Evolutionary conservation across 2,797 vertebrate genomes (phyloP).

Genomic region (Apogon talboti): DNA sequence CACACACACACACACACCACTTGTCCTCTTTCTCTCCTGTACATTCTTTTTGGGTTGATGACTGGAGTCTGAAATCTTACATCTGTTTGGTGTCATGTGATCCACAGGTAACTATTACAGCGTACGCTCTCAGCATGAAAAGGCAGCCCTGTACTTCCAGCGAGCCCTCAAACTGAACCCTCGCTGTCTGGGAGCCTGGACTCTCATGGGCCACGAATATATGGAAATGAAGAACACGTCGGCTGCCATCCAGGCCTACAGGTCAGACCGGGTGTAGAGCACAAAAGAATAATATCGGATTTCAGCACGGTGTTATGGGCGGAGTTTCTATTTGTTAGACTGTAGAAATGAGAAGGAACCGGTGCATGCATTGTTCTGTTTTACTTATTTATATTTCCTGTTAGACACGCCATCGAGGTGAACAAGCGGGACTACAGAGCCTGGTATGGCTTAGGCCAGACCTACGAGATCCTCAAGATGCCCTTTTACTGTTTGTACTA

Average conservation of each 20-base stretch:
- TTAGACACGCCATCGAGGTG: conserved; percentile 97
- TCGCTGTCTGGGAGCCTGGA: conserved; percentile 97
- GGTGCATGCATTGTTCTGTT: background rate
- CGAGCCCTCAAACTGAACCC: conserved; percentile 97
- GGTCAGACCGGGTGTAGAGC: conserved; percentile 75
- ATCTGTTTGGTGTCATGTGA: conserved; percentile 13
- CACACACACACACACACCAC: no score
- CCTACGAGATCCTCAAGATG: conserved; percentile 99
- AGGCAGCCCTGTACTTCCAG: conserved; percentile 98
- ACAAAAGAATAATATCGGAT: background rate
- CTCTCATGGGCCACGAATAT: conserved; percentile 98
- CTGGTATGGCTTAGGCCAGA: conserved; percentile 98
- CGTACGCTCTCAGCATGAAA: conserved; percentile 97
- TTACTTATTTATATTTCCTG: background rate
- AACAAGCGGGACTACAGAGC: conserved; percentile 98
- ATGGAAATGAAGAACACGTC: conserved; percentile 99
- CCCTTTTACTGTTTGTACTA: conserved; percentile 99
- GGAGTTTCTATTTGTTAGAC: background rate
- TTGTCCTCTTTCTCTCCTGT: no score
- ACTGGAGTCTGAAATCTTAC: background rate
- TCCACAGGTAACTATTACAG: conserved; percentile 96
- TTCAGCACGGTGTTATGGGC: background rate
- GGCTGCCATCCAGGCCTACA: conserved; percentile 97
- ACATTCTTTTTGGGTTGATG: no score
- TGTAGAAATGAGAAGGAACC: background rate